Evolutionary conservation across 2,888 invertebrate genomes (phyloP), one percentile per base, ranked within the genome.

Genomic region (Holacanthella duospinosa): DNA sequence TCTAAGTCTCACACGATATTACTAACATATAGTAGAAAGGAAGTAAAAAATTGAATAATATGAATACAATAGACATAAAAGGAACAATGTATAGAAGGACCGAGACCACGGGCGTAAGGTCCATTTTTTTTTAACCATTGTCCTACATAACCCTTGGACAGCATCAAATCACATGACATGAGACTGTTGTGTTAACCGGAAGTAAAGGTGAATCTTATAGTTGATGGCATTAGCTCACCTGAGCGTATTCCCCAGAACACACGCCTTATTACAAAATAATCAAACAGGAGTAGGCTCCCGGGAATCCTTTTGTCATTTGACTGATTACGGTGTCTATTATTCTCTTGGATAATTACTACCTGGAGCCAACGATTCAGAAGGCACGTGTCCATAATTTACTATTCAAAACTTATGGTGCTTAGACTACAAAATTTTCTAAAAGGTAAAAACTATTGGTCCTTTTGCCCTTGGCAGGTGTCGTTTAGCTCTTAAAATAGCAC

Each of bases 1-100:
- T 36, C n/a, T n/a, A 16, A 36, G 36, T 16, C 36, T 36, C 36
- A 36, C 36, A 16, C 9, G 16, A 36, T 36, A 36, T 36, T 36
- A 9, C 36, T n/a, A n/a, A n/a, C n/a, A n/a, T n/a, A n/a, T n/a
- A n/a, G n/a, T n/a, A n/a, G n/a, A 21, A n/a, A 21, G 12, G 48
- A 48, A n/a, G 21, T 48, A 48, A 48, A 48, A 48, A 48, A 21
- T n/a, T 4, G 21, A 48, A n/a, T n/a, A 48, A 48, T 48, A 21
- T 9, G 48, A 48, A 48, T 48, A 48, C 48, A 48, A 48, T 48
- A 48, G 48, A 48, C 21, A 48, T 48, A 48, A 48, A 48, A 48
- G 48, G 48, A 48, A 48, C 48, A 48, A 36, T 36, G 36, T 36
- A n/a, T n/a, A n/a, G 36, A 36, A 48, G n/a, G 48, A 4, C 21